Base-by-base conservation (phyloP, 2,113 vertebrate species). In the Toxotes jaculatrix region DNA sequence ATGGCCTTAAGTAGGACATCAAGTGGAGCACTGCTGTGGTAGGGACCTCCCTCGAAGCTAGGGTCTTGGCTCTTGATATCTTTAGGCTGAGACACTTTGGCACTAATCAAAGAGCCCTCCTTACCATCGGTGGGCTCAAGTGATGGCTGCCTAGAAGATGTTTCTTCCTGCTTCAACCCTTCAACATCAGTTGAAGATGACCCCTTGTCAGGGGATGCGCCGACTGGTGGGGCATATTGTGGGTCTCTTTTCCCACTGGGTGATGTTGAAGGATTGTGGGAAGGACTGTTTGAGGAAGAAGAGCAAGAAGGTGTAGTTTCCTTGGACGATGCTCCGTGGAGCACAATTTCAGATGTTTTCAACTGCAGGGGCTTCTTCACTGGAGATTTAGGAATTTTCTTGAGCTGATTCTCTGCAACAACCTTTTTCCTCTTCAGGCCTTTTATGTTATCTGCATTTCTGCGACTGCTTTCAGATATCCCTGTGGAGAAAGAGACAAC, bases 391-490 rank as follows among this genome's bases (percentile, higher is more conserved):
- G 96, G 97, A 91, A 98, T 97, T 94, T 99, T 99, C 88, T 99
- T 98, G 3, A 96, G 93, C 70, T 97, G 96, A 91, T 97, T 99
- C 93, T 98, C 98, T 71, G 95, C 95, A 71, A 99, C 96, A 56
- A 99, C 94, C 93, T 99, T 99, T 91, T 99, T 99, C 75, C 98
- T 96, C 92, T 99, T 99, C 83, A 99, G 94, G 86, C 98, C 97
- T 94, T 99, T 99, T 79, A 97, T 88, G 87, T 93, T 89, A 72
- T 98, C 97, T 38, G 94, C 95, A 88, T 92, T 93, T 95, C 96
- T 95, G 91, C 94, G 95, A 79, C 93, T 93, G 93, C 94, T 90
- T 83, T 97, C 97, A 23, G 95, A 86, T 85, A 93, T 88, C 86
- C 96, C 97, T 98, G 87, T n/a, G 47, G 49, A 78, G 63, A 74